A percentile compares a stretch with the other conserved stretches of the same genome.
Evolutionary conservation across 2,113 vertebrate species (phyloP).

Genomic region (Typhlomys cinereus): DNA sequence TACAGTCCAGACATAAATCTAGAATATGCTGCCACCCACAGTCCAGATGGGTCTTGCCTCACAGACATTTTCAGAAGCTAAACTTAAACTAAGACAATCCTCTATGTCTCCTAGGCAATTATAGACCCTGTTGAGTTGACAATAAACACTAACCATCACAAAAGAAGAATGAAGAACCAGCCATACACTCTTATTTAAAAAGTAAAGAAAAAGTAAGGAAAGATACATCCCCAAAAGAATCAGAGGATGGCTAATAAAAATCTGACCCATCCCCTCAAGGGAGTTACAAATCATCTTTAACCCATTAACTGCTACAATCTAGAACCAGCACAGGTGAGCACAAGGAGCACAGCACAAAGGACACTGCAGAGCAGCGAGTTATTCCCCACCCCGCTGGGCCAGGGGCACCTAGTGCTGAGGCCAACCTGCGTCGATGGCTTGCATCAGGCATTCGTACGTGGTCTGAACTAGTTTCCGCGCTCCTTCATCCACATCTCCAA

Average conservation of each 20-base stretch:
- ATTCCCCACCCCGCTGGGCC: background rate
- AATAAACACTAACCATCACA: too few relatives aligned
- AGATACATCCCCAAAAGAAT: background rate
- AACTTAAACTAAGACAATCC: too few relatives aligned
- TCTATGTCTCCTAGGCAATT: too few relatives aligned
- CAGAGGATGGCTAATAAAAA: background rate
- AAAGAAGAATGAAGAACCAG: background rate
- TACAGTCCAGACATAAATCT: too few relatives aligned
- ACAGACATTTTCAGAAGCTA: too few relatives aligned
- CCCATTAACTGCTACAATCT: background rate
- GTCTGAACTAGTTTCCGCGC: constrained; percentile 95
- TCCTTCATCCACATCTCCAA: constrained; percentile 96
- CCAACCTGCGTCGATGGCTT: constrained; percentile 96
- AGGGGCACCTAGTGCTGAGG: background rate
- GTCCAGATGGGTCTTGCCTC: too few relatives aligned
- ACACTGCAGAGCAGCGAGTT: accelerated
- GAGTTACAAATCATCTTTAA: background rate
- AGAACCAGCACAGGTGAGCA: background rate
- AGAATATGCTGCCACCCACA: too few relatives aligned
- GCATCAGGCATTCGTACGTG: constrained; percentile 99
- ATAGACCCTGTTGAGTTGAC: too few relatives aligned
- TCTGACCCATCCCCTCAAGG: background rate
- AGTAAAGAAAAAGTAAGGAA: background rate
- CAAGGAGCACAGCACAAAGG: background rate
- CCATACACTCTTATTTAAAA: background rate